A percentile compares a stretch with the other conserved stretches of the same genome.
phyloP scores from a whole-genome alignment of 2,888 invertebrate species.

The Hydropsyche betteni region DNA sequence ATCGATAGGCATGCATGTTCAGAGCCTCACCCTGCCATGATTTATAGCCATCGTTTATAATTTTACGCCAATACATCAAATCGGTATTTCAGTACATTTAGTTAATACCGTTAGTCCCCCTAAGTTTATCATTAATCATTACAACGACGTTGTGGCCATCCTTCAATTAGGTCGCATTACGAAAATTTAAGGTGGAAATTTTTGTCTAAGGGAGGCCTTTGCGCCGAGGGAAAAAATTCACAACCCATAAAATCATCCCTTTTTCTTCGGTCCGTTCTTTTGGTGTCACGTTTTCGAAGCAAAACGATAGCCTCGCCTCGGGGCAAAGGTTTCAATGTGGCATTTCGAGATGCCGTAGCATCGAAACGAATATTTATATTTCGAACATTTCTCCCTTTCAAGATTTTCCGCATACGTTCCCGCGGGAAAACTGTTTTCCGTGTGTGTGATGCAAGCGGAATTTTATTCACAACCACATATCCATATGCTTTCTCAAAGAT shows the following conservation, averaged over 20 bases:
- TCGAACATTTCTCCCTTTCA: conserved; percentile 8
- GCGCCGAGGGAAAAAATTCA: neutral
- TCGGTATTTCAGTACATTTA: neutral
- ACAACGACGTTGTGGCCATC: too few relatives aligned
- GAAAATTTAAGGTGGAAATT: too few relatives aligned
- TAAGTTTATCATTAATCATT: neutral
- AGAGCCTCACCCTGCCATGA: conserved; percentile 1
- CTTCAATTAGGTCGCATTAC: too few relatives aligned
- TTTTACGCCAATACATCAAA: conserved; percentile 26
- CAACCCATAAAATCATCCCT: conserved; percentile 5
- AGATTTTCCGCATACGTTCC: conserved; percentile 14
- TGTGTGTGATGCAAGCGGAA: conserved; percentile 3
- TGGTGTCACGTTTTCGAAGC: conserved; percentile 1
- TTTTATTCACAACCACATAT: neutral
- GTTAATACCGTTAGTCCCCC: neutral
- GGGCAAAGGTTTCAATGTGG: neutral
- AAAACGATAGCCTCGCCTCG: conserved; percentile 10
- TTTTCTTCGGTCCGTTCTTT: neutral
- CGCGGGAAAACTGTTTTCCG: conserved; percentile 9
- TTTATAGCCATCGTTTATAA: conserved; percentile 28
- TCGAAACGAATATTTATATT: conserved; percentile 17
- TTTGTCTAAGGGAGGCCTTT: too few relatives aligned
- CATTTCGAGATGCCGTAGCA: neutral
- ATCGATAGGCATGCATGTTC: too few relatives aligned
- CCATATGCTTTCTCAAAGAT: too few relatives aligned